A percentile compares a stretch with the other conserved stretches of the same genome.
Evolutionary conservation across 2,113 vertebrate genomes (phyloP).

Genomic region (Tapirus terrestris): DNA sequence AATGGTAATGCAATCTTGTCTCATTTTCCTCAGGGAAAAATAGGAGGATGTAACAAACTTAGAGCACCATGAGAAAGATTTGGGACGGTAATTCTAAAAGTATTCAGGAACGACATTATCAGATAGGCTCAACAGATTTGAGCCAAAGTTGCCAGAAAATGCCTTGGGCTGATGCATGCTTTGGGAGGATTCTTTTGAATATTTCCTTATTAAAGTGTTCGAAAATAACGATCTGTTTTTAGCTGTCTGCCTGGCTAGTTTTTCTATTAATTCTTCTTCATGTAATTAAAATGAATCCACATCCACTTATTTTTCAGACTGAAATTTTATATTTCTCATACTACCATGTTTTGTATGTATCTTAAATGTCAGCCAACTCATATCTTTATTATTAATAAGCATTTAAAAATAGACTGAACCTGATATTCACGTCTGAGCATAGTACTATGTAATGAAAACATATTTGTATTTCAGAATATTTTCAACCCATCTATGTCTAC

Average conservation of each 20-base stretch:
- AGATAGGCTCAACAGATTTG: background rate
- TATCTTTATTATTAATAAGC: background rate
- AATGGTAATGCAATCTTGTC: background rate
- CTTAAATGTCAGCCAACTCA: constrained; percentile 22
- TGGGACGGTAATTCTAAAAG: background rate
- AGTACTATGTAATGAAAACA: constrained; percentile 43
- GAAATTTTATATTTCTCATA: background rate
- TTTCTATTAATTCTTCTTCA: constrained; percentile 50
- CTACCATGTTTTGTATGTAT: constrained; percentile 2
- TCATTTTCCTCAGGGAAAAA: background rate
- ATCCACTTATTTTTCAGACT: constrained; percentile 14
- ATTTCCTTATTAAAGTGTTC: constrained; percentile 29
- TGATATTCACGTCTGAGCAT: background rate
- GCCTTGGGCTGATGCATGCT: background rate
- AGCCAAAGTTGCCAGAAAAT: constrained; percentile 12
- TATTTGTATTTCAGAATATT: constrained; percentile 74
- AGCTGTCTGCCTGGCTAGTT: background rate
- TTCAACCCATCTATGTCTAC: constrained; percentile 44
- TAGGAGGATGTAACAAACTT: background rate
- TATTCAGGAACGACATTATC: background rate
- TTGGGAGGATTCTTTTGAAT: background rate
- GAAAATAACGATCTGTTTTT: constrained; percentile 20
- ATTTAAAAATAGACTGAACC: background rate
- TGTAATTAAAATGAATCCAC: constrained; percentile 32
- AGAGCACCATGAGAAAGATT: background rate